phyloP scores from a whole-genome alignment of 2,113 vertebrate species.

The Leucoraja erinaceus region DNA sequence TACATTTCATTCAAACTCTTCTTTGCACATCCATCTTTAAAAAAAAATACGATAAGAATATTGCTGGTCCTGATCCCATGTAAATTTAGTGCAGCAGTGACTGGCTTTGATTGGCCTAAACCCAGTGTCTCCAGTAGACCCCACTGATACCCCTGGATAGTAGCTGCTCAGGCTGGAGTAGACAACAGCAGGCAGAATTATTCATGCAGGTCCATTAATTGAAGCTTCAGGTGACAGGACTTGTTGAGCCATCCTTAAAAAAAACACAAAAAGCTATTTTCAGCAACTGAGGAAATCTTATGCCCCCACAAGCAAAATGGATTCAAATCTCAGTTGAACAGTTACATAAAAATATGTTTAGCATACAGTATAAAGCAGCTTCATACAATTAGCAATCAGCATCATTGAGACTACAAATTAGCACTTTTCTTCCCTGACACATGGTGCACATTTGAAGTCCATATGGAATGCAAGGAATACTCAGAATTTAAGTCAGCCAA shows the following conservation, averaged over 20 bases:
- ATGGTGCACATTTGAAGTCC: neutral
- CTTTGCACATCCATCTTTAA: slow-evolving; percentile 80
- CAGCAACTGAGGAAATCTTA: neutral
- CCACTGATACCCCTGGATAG: slow-evolving; percentile 53
- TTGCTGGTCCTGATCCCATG: slow-evolving; percentile 95
- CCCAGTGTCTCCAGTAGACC: slow-evolving; percentile 57
- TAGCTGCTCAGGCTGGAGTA: slow-evolving; percentile 54
- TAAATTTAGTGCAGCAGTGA: slow-evolving; percentile 69
- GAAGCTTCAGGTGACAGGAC: slow-evolving; percentile 62
- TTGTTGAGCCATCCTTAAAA: slow-evolving; percentile 67
- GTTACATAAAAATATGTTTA: neutral
- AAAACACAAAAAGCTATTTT: slow-evolving; percentile 32
- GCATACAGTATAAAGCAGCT: neutral
- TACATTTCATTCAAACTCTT: slow-evolving; percentile 64
- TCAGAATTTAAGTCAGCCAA: neutral
- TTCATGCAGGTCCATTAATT: slow-evolving; percentile 87
- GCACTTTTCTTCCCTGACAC: neutral
- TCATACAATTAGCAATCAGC: too few species aligned
- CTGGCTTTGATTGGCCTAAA: slow-evolving; percentile 59
- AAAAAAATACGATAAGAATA: slow-evolving; percentile 74
- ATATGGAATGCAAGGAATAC: neutral
- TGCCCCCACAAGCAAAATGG: neutral
- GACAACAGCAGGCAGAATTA: slow-evolving; percentile 51
- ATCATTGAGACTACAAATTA: neutral
- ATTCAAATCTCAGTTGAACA: neutral